phyloP scores from a whole-genome alignment of 1,140 invertebrate genomes.

The Oryzaephilus surinamensis region DNA sequence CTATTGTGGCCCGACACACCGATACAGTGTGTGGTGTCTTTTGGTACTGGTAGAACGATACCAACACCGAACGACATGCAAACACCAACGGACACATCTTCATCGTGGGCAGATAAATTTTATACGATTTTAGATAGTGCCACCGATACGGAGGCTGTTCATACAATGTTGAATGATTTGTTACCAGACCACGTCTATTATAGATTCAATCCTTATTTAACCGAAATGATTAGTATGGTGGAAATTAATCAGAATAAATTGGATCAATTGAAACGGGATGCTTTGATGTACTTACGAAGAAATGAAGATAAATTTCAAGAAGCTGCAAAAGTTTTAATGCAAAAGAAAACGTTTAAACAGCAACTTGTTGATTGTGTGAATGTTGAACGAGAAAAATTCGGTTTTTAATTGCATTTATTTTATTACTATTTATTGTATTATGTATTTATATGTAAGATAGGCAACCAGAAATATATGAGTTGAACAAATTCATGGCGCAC shows the following conservation, averaged over 20 bases:
- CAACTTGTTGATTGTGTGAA: too few relatives aligned
- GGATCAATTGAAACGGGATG: slow-evolving; percentile 50
- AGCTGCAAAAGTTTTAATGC: slow-evolving; percentile 41
- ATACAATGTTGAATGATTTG: slow-evolving; percentile 71
- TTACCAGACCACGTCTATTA: slow-evolving; percentile 71
- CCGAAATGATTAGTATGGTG: slow-evolving; percentile 70
- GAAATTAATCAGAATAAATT: slow-evolving; percentile 65
- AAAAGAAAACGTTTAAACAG: too few relatives aligned
- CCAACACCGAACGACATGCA: slow-evolving; percentile 29
- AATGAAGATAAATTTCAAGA: slow-evolving; percentile 65
- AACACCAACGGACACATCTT: slow-evolving; percentile 30
- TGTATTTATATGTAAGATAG: too few relatives aligned
- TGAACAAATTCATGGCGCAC: too few relatives aligned
- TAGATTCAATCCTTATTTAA: slow-evolving; percentile 84
- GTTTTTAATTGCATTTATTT: slow-evolving; percentile 3
- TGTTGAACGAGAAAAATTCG: too few relatives aligned
- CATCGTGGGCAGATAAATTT: slow-evolving; percentile 71
- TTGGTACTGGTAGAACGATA: slow-evolving; percentile 68
- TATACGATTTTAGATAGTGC: slow-evolving; percentile 79
- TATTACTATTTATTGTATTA: slow-evolving; percentile 2
- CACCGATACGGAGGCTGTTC: slow-evolving; percentile 80
- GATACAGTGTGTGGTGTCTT: slow-evolving; percentile 77
- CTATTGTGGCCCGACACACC: slow-evolving; percentile 71
- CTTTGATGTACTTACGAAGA: slow-evolving; percentile 61
- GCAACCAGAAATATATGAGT: too few relatives aligned